Evolutionary conservation across 1,140 invertebrate genomes (phyloP), one percentile per base, ranked within the genome.

Genomic region (Microplitis demolitor): DNA sequence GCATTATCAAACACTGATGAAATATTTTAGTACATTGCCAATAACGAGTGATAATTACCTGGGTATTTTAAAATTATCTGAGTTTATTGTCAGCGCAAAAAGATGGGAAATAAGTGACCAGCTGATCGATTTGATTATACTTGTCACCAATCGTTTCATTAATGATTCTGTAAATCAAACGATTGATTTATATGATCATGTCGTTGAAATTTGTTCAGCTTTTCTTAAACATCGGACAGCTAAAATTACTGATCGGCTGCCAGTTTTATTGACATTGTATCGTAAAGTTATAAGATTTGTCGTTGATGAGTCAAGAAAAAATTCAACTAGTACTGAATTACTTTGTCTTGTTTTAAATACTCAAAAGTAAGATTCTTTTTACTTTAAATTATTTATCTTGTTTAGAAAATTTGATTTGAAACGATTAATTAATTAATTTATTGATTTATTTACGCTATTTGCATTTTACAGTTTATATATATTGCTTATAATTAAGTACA

Each of bases 161-260:
- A 66, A 60, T 33, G 11, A 58, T 68, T 24, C 14, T 16, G 13
- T 31, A 61, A 64, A 54, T 58, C 5, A 31, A 35, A 33, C 54
- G 53, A 35, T 66, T 16, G 8, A 24, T 24, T 33, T 56, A 14
- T 78, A 77, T 34, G 69, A 76, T 1, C 34, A 78, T 45, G 72
- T 74, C 4, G 56, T 82, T 3, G 14, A 37, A 45, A 24, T 82
- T 16, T 81, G 74, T 63, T 71, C 33, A 53, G 60, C 63, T 8
- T 34, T 82, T 11, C 33, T 83, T 24, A 80, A 71, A 75, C 71
- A 71, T 45, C 78, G 77, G 66, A 74, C 70, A 4, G 61, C 51
- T 45, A 56, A 80, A n/a, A 77, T 83, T 45, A 73, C 58, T 34
- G 80, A 83, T 63, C 74, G 77, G 35, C 72, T 85, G 45, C 79